Conservation (phyloP, 2,888 invertebrate species). For the Conistra vaccinii region DNA sequence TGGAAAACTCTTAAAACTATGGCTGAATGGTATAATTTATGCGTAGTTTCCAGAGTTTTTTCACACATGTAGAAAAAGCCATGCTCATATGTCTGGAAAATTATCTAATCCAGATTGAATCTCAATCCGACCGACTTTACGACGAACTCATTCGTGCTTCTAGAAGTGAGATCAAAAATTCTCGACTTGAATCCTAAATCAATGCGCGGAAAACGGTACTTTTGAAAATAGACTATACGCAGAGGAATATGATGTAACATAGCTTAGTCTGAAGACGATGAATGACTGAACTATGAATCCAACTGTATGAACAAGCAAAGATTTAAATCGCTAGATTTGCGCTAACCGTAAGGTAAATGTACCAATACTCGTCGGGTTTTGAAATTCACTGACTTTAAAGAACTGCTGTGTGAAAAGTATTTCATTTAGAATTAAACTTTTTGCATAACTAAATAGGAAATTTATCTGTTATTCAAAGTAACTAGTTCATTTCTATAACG, state of each 20-base stretch:
- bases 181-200: constrained; percentile 4
- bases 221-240: background rate
- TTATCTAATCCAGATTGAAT: constrained; percentile 22
- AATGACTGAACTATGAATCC: background rate
- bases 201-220: background rate
- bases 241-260: background rate
- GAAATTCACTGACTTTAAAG: no score
- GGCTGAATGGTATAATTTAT: background rate
- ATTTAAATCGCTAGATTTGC: background rate
- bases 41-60: background rate
- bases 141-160: constrained; percentile 5
- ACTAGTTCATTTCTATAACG: no score
- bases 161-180: constrained; percentile 19
- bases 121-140: constrained; percentile 17
- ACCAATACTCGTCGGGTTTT: no score
- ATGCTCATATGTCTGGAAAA: constrained; percentile 2
- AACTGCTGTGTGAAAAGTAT: no score
- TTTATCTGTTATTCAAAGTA: no score
- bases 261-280: background rate
- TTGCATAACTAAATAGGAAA: no score
- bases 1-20: background rate
- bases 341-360: no score
- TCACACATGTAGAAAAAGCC: constrained; percentile 3
- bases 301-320: background rate
- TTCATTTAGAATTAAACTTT: no score